Percentiles rank a stretch among this genome's conserved stretches.
phyloP scores from a whole-genome alignment of 37 sponge, comb jelly and placozoan species.

The Eunapius fragilis region DNA sequence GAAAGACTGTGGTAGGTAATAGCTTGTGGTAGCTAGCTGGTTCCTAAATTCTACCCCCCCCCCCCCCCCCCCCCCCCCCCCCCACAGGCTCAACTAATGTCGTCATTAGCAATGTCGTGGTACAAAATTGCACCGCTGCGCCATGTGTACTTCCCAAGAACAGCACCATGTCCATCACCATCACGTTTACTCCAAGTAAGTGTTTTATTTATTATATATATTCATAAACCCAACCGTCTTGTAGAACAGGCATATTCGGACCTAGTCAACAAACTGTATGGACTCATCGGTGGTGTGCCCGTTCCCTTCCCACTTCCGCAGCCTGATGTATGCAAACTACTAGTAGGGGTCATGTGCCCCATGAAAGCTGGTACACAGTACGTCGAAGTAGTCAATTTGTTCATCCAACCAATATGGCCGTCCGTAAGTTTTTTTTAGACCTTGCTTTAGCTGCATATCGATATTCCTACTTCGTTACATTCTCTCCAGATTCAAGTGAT shows the following conservation, averaged over 20 bases:
- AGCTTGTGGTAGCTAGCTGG: not conserved
- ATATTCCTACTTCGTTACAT: not conserved
- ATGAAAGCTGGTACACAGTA: not conserved
- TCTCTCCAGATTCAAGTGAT: constrained; percentile 4
- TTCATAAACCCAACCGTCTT: too few species aligned
- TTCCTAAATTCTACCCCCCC: too few species aligned
- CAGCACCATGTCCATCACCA: constrained; percentile 1
- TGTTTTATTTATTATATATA: too few species aligned
- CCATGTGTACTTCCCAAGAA: constrained; percentile 31
- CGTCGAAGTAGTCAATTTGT: constrained; percentile 1
- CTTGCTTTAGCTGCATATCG: too few species aligned
- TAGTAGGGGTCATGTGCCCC: constrained; percentile 31
- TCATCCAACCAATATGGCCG: not conserved
- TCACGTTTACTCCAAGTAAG: constrained; percentile 29
- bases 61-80: too few species aligned
- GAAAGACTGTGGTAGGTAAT: not conserved
- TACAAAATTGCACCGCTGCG: constrained; percentile 18
- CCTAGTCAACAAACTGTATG: constrained; percentile 16
- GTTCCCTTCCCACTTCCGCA: constrained; percentile 5
- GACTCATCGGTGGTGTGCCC: constrained; percentile 15
- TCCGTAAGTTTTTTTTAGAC: too few species aligned
- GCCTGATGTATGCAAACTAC: constrained; percentile 20
- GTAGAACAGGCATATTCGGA: not conserved
- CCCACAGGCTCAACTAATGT: not conserved
- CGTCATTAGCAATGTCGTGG: constrained; percentile 4